Base-by-base conservation (phyloP, 1,140 invertebrate species). In the Drosophila ogumai region DNA sequence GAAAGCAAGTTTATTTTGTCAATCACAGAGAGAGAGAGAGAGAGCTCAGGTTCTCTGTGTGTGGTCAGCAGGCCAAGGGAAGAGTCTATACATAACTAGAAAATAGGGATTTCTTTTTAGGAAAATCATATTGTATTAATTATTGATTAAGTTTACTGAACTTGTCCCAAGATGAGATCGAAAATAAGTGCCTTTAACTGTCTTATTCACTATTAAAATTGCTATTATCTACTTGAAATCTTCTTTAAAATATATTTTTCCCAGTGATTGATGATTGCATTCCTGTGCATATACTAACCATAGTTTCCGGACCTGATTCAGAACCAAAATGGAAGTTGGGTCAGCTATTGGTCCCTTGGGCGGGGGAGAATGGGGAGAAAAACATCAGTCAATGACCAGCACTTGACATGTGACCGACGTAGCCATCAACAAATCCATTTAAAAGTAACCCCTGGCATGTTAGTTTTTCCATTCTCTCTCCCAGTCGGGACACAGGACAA, bases 351-450 rank as follows among this genome's bases (percentile, higher is more conserved):
- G 64, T 66, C 64, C 17, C 66, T 31, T 12, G 65, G 25, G 46
- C 13, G 9, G 25, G 46, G 13, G 9, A 32, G 43, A 22, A 15
- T 31, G 13, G 13, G 36, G 17, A 34, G 25, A 34, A 25, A 68
- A 69, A 78, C 60, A 75, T 78, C 78, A 77, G 77, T 77, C 81
- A 87, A 78, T 82, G 59, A 49, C 64, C 68, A 74, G 75, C 79
- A 79, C 84, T 86, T 86, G 82, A 86, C 82, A 88, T 86, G 81
- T 86, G 81, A 84, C 81, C 81, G 79, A 85, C 80, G 68, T 63
- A 80, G 67, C 63, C 66, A 80, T 84, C 80, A 82, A 75, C 81
- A 78, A 85, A 80, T 82, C 81, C 82, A 87, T 87, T 87, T 69
- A 67, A 86, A 85, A 81, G 56, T 61, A 67, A 77, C 63, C 60